Evolutionary conservation across 1,140 invertebrate genomes (phyloP).

Genomic region (Triops longicaudatus): DNA sequence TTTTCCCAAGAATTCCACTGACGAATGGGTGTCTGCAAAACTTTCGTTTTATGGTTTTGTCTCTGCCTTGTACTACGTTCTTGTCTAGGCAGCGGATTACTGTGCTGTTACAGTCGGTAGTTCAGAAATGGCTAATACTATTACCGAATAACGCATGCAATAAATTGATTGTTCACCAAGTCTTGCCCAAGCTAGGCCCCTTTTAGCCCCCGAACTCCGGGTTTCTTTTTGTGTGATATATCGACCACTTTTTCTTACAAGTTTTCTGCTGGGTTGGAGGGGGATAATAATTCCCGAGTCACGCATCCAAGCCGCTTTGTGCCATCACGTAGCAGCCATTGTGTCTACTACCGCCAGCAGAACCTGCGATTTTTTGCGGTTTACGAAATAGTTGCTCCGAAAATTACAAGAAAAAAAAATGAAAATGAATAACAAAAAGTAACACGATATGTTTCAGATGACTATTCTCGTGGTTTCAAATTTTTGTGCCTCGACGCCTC

Average conservation of each 20-base stretch:
- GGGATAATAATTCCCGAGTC: background rate
- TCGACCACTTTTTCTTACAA: background rate
- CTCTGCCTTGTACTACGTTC: too few relatives aligned
- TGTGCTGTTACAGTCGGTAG: background rate
- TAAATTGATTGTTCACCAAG: background rate
- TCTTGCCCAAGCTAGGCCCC: conserved; percentile 3
- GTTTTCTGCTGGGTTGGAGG: background rate
- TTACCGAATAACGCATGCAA: background rate
- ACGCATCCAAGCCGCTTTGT: conserved; percentile 1
- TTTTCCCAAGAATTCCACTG: too few relatives aligned
- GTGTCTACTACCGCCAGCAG: background rate
- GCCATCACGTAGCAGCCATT: conserved; percentile 1
- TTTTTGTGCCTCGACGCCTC: too few relatives aligned
- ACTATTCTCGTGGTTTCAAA: too few relatives aligned
- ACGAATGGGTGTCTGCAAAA: too few relatives aligned
- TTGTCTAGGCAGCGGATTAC: too few relatives aligned
- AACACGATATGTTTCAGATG: too few relatives aligned
- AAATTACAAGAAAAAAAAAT: too few relatives aligned
- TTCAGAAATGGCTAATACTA: background rate
- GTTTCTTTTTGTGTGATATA: background rate
- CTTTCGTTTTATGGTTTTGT: too few relatives aligned
- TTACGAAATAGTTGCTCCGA: background rate
- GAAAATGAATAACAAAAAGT: too few relatives aligned
- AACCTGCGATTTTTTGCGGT: background rate
- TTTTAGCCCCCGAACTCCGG: background rate